These are phyloP conservation scores for Drosophila ercepeae DNA, from an alignment of 1,140 invertebrate species.

Conservation along the genomic window DNA sequence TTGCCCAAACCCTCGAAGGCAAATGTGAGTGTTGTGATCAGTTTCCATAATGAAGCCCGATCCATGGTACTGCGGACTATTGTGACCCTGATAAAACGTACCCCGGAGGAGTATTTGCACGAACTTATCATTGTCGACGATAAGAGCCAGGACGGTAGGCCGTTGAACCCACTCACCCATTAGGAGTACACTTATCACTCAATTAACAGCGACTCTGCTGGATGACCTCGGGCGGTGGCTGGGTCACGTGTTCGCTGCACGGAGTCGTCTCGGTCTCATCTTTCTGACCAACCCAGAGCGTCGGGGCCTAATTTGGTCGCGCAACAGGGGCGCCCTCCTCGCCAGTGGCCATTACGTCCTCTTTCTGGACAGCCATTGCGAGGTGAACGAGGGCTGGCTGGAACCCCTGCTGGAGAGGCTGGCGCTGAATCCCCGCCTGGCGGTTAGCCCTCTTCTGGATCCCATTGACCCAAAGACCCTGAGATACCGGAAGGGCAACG, in stretches of 20 bases:
- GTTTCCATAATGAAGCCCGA: slow-evolving; percentile 94
- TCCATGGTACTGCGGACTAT: slow-evolving; percentile 90
- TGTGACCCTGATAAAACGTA: slow-evolving; percentile 91
- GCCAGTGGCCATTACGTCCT: slow-evolving; percentile 89
- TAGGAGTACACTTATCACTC: not conserved
- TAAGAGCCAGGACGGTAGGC: slow-evolving; percentile 88
- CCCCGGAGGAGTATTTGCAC: slow-evolving; percentile 89
- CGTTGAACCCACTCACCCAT: too few relatives aligned
- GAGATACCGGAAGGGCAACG: slow-evolving; percentile 85
- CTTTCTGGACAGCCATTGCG: slow-evolving; percentile 94
- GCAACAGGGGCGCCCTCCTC: slow-evolving; percentile 87
- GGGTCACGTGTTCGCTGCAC: slow-evolving; percentile 84
- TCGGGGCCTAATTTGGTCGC: slow-evolving; percentile 91
- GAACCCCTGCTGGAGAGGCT: slow-evolving; percentile 87
- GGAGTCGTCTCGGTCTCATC: slow-evolving; percentile 6
- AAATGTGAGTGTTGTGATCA: slow-evolving; percentile 90
- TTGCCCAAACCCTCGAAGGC: slow-evolving; percentile 15
- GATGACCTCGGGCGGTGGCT: slow-evolving; percentile 84
- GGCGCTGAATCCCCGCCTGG: slow-evolving; percentile 61
- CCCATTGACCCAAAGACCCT: slow-evolving; percentile 86
- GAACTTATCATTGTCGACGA: slow-evolving; percentile 98
- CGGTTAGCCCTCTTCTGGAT: slow-evolving; percentile 86
- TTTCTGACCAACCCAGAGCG: slow-evolving; percentile 87
- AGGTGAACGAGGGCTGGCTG: slow-evolving; percentile 88
- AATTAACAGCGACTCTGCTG: slow-evolving; percentile 34